Base-by-base conservation (phyloP, 2,888 invertebrate genomes). In the Arenicola marina region DNA sequence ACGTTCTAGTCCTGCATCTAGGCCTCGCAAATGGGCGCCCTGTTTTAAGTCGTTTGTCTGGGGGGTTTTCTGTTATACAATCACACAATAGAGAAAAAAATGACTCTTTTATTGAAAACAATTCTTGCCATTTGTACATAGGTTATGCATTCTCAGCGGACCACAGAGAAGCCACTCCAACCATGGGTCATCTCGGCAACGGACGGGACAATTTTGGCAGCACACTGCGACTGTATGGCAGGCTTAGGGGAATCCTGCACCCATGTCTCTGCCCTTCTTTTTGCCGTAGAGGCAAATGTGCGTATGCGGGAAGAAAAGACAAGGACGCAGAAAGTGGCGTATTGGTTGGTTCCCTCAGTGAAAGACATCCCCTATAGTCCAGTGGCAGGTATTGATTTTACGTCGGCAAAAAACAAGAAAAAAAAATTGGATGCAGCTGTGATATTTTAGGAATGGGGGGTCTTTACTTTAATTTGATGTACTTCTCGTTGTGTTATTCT, bases 161-260 rank as follows among this genome's bases (percentile, higher is more conserved):
- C 59, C 28, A 38, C 18, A 11, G 61, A 57, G n/a, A 58, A 15
- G 29, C n/a, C 61, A 4, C 56, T 60, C 7, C 18, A 4, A 18
- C 33, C 56, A 11, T 60, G 56, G 61, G 56, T 60, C 3, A 33
- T 53, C 21, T 26, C 44, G 21, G 24, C 29, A 28, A 15, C 11
- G 28, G 61, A 60, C 44, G 61, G 61, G 21, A 24, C 3, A 4
- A 46, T 60, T 26, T 11, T 60, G 4, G 4, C 53, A 28, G 54
- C 58, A 2, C 71, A 73, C 48, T 74, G 71, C 51, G 64, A 59
- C 38, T 72, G 72, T 58, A 72, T 71, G 69, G 71, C 71, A 1
- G 70, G 71, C 4, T 46, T 70, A 2, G 69, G 70, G 4, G 71
- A 73, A 53, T 56, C 63, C 11, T 74, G 71, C 38, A 67, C 62